A percentile compares a stretch with the other conserved stretches of the same genome.
phyloP scores from a whole-genome alignment of 2,113 vertebrate species.

The Siphamia tubifer region DNA sequence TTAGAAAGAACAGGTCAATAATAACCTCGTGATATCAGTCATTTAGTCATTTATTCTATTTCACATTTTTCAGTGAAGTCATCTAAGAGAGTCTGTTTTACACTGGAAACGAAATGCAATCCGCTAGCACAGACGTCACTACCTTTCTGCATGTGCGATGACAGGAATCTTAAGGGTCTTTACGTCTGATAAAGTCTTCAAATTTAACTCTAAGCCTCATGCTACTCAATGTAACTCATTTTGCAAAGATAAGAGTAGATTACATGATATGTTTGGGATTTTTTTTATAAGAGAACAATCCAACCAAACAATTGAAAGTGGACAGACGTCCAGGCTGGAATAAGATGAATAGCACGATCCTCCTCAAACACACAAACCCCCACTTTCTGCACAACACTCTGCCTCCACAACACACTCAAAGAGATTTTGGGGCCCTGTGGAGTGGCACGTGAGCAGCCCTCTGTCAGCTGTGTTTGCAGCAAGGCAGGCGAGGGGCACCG shows the following conservation, averaged over 20 bases:
- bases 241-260: slow-evolving; percentile 22
- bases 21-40: slow-evolving; percentile 36
- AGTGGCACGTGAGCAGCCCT: slow-evolving; percentile 80
- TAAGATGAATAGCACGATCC: slow-evolving; percentile 46
- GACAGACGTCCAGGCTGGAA: slow-evolving; percentile 49
- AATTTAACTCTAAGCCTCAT: neutral
- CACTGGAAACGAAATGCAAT: neutral
- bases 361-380: slow-evolving; percentile 59
- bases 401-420: slow-evolving; percentile 58
- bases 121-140: neutral
- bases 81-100: neutral
- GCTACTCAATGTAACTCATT: slow-evolving; percentile 2
- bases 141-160: neutral
- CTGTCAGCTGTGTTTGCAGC: slow-evolving; percentile 86
- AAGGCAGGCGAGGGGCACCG: slow-evolving; percentile 74
- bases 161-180: neutral
- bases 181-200: neutral
- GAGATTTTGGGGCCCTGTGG: slow-evolving; percentile 69
- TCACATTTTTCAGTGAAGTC: slow-evolving; percentile 7
- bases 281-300: slow-evolving; percentile 33
- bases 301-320: slow-evolving; percentile 43
- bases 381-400: slow-evolving; percentile 45
- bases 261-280: neutral
- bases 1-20: slow-evolving; percentile 52
- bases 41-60: slow-evolving; percentile 30